Evolutionary conservation across 2,113 vertebrate species (phyloP), one percentile per base, ranked within the genome.

Genomic region (Glaucomys volans): DNA sequence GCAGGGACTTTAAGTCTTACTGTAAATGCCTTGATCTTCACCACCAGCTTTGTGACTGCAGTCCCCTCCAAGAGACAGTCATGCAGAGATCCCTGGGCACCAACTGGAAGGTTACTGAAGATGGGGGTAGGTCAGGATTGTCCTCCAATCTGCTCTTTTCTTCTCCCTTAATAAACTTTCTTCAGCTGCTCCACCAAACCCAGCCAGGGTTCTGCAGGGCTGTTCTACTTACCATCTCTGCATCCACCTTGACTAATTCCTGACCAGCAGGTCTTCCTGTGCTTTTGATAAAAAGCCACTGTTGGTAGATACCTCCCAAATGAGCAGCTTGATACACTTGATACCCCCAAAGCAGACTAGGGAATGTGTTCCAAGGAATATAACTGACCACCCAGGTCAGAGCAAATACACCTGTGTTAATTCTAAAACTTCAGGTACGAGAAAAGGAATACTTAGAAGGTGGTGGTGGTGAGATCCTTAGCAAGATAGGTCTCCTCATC

Each of bases 1-100:
- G 11, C 11, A 52, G 54, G 11, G 0, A n/a, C 20, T 40, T 10
- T 22, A 40, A 44, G 30, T 79, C 64, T 90, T 50, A 44, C 40
- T 0, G 0, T 22, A 32, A 5, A 42, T 24, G 28, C 20, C 28
- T 28, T 44, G 28, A 52, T 4, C 5, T 8, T 1, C n/a, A 47
- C n/a, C 14, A 6, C 22, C 24, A 44, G 37, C 30, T 90, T 54
- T 20, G 24, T 18, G n/a, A 30, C 14, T 40, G 4, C n/a, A 8
- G 14, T 32, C 32, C 10, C 3, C 40, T 64, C 11, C 32, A 6
- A 14, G 26, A 54, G 11, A 37, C 42, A 42, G 54, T 72, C 8
- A 1, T n/a, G 35, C 44, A 54, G 52, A 59, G 42, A 66, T 4
- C 5, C 40, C 24, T 37, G 18, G 37, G 12, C 1, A 22, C 79